Conservation (phyloP, 2,797 vertebrate genomes). For the Garrulus glandarius region DNA sequence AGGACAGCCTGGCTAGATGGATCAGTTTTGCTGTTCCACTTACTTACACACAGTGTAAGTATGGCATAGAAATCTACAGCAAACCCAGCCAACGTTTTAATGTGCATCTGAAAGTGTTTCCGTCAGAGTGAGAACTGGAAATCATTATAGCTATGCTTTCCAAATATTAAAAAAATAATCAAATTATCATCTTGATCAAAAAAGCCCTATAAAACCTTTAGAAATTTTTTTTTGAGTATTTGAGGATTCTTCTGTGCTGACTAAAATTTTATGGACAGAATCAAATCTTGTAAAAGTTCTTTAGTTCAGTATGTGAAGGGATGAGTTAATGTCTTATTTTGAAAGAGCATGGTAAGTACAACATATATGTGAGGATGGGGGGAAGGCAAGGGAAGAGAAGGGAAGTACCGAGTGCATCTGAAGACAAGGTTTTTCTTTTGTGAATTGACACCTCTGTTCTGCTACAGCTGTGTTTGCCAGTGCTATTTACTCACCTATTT, state of each 20-base stretch:
- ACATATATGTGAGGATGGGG: background rate
- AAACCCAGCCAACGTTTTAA: background rate
- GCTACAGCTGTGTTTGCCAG: background rate
- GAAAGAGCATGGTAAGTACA: background rate
- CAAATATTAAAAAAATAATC: background rate
- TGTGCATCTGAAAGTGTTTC: background rate
- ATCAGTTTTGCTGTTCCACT: background rate
- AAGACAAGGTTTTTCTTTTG: background rate
- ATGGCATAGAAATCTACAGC: background rate
- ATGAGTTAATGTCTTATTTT: background rate
- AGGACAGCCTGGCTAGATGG: background rate
- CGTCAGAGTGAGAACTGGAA: background rate
- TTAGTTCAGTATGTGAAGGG: background rate
- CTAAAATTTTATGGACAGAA: background rate
- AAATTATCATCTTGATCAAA: background rate
- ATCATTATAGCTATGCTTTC: background rate
- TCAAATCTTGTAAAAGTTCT: background rate
- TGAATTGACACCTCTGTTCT: background rate
- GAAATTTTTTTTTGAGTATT: background rate
- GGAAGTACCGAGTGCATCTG: background rate
- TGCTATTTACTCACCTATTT: background rate
- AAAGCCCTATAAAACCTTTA: background rate
- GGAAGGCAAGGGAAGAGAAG: background rate
- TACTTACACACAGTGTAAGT: background rate
- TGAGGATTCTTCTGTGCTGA: background rate